Evolutionary conservation across 2,113 vertebrate species (phyloP).

Genomic region (Chelonoidis abingdonii): DNA sequence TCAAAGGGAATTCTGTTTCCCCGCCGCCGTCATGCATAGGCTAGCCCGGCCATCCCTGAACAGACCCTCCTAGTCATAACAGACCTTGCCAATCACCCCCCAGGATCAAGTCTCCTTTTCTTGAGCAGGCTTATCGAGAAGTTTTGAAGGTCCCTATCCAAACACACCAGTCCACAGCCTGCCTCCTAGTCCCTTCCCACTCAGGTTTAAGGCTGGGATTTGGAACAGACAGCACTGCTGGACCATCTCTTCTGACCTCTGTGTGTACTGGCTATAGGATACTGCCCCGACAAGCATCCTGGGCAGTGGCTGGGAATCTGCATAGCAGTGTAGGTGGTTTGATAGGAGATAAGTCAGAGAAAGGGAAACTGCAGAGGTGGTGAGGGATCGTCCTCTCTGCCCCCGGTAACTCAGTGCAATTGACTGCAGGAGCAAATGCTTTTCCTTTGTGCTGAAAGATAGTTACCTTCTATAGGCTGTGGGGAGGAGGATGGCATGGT

Average conservation of each 20-base stretch:
- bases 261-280: background rate
- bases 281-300: background rate
- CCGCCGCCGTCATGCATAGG: background rate
- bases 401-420: background rate
- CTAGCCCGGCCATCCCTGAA: background rate
- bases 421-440: background rate
- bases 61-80: background rate
- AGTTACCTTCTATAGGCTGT: background rate
- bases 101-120: background rate
- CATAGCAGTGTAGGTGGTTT: background rate
- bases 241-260: background rate
- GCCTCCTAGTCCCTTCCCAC: background rate
- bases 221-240: background rate
- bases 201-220: background rate
- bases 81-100: background rate
- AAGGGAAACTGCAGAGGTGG: background rate
- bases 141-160: background rate
- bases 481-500: background rate
- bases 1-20: background rate
- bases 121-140: background rate
- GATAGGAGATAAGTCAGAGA: background rate
- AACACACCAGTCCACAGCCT: background rate
- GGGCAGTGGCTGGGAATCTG: background rate
- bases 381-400: background rate
- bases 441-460: background rate